Base-by-base conservation (phyloP, 2,797 vertebrate species). In the Phataginus tricuspis region DNA sequence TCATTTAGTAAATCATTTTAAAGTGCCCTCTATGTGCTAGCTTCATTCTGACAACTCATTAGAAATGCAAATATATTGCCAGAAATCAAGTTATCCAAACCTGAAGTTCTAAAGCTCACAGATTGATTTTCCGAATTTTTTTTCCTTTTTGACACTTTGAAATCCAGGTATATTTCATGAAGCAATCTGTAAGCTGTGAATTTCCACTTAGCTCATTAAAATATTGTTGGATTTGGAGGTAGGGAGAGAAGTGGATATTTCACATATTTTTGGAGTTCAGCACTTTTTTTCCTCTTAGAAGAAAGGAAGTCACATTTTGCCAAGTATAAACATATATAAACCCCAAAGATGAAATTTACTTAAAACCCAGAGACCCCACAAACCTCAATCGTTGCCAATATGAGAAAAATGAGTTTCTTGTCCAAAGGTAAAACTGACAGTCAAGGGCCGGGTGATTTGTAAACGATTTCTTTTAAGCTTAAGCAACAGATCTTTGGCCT, bases 301-400 rank as follows among this genome's bases (percentile, higher is more conserved):
- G 85, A 96, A 97, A 95, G 88, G 92, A 96, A 97, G 78, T 90
- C 42, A 57, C 59, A 61, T 96, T 93, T 93, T 88, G 91, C 86
- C 37, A 88, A 71, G 86, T 57, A 91, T 88, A 95, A 97, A 96
- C 88, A 97, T 25, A 77, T 74, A 63, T 92, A 89, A 96, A 86
- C 49, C 68, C 64, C 82, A 89, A 86, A 90, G 95, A 95, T 39
- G 69, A 97, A 96, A 86, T 51, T 72, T 75, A 71, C 91, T 96
- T 90, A 96, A 96, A 91, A 91, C 34, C 39, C 78, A 84, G 61
- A 96, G 66, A 45, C 45, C 45, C 61, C 75, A 68, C 88, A 95
- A 94, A 74, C 29, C 27, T 97, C 74, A 9, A 34, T 55, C 69
- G 51, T 14, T 84, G 91, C 82, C 86, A 95, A 86, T 77, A 55